These are phyloP conservation scores for Lycorma delicatula DNA, from an alignment of 1,140 invertebrate species.

Conservation along the genomic window DNA sequence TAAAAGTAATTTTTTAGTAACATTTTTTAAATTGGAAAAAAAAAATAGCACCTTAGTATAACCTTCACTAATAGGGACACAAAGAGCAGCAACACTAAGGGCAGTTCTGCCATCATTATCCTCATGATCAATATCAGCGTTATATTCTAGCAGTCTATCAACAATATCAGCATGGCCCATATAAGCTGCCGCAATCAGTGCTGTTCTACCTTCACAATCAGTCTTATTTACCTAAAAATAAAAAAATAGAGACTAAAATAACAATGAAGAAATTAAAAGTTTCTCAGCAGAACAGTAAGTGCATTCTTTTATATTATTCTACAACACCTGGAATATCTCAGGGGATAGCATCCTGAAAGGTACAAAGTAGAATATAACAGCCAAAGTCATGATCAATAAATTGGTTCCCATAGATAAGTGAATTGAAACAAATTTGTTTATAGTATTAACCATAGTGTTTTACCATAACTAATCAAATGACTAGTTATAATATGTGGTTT, in stretches of 20 bases:
- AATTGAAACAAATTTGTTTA: no score
- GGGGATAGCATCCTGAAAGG: neutral
- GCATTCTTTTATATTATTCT: no score
- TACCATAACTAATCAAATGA: no score
- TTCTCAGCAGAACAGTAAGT: neutral
- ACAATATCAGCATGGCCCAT: conserved; percentile 93
- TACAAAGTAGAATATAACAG: neutral
- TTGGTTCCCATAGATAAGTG: no score
- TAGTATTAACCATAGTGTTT: no score
- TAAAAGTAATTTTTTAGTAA: no score
- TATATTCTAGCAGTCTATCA: conserved; percentile 69
- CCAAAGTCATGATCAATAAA: no score
- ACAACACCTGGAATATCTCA: no score
- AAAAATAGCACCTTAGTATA: conserved; percentile 57
- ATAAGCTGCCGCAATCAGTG: conserved; percentile 80
- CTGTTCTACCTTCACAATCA: conserved; percentile 79
- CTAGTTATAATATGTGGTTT: no score
- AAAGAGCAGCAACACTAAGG: conserved; percentile 84
- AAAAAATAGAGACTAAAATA: conserved; percentile 3
- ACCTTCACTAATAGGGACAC: conserved; percentile 75
- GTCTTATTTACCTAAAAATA: conserved; percentile 65
- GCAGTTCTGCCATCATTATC: conserved; percentile 88
- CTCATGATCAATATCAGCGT: conserved; percentile 76
- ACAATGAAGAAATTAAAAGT: conserved; percentile 9
- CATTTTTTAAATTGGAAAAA: no score